Conservation (phyloP, 1,140 invertebrate species). For the Potamilus streckersoni region DNA sequence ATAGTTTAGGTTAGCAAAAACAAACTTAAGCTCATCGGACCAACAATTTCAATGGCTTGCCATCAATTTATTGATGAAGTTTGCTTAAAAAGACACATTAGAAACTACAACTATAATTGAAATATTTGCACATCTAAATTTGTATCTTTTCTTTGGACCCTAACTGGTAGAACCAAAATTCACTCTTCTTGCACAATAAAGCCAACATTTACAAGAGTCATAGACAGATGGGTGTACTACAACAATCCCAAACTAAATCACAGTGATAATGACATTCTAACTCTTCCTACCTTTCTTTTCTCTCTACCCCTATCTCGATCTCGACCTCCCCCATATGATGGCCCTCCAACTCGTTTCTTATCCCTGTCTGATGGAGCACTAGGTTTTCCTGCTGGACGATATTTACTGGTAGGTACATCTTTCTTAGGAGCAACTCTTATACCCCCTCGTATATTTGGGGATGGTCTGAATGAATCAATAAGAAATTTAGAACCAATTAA, state of each 20-base stretch:
- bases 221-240: background rate
- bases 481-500: background rate
- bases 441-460: slow-evolving; percentile 54
- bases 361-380: slow-evolving; percentile 12
- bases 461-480: slow-evolving; percentile 43
- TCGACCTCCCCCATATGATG: slow-evolving; percentile 16
- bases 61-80: no score
- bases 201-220: background rate
- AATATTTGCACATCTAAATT: no score
- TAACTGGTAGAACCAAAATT: no score
- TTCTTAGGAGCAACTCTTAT: slow-evolving; percentile 43
- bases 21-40: no score
- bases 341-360: slow-evolving; percentile 19
- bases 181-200: no score
- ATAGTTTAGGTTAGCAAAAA: no score
- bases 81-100: no score
- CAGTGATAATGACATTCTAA: background rate
- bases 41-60: no score
- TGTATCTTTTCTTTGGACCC: no score
- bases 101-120: no score
- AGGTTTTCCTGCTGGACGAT: slow-evolving; percentile 9
- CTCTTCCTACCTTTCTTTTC: slow-evolving; percentile 61
- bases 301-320: slow-evolving; percentile 64
- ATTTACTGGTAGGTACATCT: slow-evolving; percentile 26
- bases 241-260: background rate